A percentile compares a stretch with the other conserved stretches of the same genome.
Conservation (phyloP, 2,113 vertebrate genomes). For the Leucopternis melanops region DNA sequence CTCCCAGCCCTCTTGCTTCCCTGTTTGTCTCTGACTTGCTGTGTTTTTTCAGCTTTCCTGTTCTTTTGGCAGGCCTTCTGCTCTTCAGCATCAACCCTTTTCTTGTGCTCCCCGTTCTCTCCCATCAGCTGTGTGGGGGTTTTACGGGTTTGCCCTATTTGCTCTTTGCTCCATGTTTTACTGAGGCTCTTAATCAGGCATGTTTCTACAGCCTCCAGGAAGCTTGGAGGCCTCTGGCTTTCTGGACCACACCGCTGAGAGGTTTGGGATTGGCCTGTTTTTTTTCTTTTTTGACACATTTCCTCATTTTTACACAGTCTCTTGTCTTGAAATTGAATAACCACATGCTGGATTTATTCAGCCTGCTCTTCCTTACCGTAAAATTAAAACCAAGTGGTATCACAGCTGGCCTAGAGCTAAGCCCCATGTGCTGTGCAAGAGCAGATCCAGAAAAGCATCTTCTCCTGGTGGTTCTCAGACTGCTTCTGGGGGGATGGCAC, state of each 20-base stretch:
- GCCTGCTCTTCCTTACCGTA: background rate
- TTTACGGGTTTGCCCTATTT: background rate
- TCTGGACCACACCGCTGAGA: background rate
- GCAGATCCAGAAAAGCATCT: background rate
- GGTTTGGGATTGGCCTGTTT: background rate
- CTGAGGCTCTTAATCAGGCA: background rate
- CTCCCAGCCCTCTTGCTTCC: background rate
- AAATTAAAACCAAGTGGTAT: background rate
- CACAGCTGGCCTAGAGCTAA: background rate
- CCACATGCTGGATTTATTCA: background rate
- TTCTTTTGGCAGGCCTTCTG: background rate
- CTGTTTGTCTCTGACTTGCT: background rate
- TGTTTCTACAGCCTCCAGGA: background rate
- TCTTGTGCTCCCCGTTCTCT: background rate
- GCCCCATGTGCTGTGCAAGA: background rate
- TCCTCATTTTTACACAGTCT: background rate
- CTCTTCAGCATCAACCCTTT: background rate
- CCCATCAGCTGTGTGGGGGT: background rate
- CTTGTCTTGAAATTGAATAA: background rate
- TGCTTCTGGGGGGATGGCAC: background rate
- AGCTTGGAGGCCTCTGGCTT: background rate
- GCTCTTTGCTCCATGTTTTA: background rate
- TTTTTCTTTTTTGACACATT: background rate
- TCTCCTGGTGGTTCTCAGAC: background rate
- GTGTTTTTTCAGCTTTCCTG: background rate